Evolutionary conservation across 2,888 invertebrate genomes (phyloP).

Genomic region (Cyclophora albipunctata): DNA sequence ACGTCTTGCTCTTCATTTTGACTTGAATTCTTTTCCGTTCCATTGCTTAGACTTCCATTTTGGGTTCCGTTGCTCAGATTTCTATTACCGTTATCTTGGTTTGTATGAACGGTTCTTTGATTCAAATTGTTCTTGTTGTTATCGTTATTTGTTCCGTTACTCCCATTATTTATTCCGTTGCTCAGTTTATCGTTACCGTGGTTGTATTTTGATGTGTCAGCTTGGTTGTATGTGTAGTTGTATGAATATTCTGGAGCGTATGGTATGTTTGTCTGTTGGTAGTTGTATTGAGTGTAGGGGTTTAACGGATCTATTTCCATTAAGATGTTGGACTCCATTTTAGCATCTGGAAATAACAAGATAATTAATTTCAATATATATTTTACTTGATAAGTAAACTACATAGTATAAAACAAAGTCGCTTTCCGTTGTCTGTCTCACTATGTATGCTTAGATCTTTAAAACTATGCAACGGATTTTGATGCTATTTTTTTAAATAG

Average conservation of each 20-base stretch:
- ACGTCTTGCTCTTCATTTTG: constrained; percentile 4
- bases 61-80: not conserved
- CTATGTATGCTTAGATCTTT: too few relatives aligned
- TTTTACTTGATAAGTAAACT: too few relatives aligned
- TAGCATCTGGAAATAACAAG: constrained; percentile 17
- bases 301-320: constrained; percentile 51
- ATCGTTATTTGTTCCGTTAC: not conserved
- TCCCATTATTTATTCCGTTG: not conserved
- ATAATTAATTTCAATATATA: not conserved
- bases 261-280: constrained; percentile 8
- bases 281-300: constrained; percentile 29
- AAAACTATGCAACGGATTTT: too few relatives aligned
- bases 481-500: too few relatives aligned
- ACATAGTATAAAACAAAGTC: too few relatives aligned
- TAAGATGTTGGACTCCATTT: constrained; percentile 33
- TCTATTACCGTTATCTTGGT: constrained; percentile 2
- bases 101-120: not conserved
- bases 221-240: constrained; percentile 17
- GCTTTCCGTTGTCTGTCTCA: too few relatives aligned
- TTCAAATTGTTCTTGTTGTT: too few relatives aligned
- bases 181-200: constrained; percentile 5
- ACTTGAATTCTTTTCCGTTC: not conserved
- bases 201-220: constrained; percentile 20
- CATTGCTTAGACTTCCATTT: not conserved
- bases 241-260: constrained; percentile 1